Conservation (phyloP, 2,797 vertebrate genomes). For the Limosa lapponica region DNA sequence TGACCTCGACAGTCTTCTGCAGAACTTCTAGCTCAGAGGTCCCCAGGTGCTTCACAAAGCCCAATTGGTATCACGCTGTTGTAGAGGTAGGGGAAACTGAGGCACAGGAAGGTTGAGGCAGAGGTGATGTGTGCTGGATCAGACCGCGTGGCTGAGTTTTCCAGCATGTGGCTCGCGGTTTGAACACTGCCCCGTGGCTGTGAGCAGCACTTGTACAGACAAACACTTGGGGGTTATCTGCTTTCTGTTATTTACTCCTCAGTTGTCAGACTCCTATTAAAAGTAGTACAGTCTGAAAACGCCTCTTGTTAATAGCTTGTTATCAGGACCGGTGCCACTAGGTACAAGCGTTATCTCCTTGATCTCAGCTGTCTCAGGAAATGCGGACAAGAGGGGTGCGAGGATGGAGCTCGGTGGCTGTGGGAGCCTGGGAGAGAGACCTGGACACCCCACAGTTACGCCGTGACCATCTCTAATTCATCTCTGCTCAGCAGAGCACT, state of each 20-base stretch:
- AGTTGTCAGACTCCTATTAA: neutral
- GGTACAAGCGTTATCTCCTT: neutral
- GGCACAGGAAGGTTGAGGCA: neutral
- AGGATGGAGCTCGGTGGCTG: neutral
- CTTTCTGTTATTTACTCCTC: neutral
- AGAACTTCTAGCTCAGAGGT: neutral
- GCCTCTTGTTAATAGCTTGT: constrained; percentile 33
- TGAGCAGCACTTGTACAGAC: accelerated
- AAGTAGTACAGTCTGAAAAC: neutral
- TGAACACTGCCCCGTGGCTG: neutral
- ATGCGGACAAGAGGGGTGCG: neutral
- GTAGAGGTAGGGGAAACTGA: neutral
- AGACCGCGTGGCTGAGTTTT: neutral
- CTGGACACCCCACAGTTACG: neutral
- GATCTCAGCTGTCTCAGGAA: constrained; percentile 34
- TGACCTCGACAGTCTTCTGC: neutral
- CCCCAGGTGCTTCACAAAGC: neutral
- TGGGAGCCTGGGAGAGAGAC: neutral
- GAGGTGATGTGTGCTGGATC: neutral
- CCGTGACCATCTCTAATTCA: neutral
- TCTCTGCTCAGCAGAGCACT: neutral
- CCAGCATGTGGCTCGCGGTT: neutral
- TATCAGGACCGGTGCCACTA: neutral
- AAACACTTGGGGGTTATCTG: neutral
- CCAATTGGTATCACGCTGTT: neutral